Conservation (phyloP, 37 sponge, comb jelly and placozoan genomes). For the Mnemiopsis leidyi region DNA sequence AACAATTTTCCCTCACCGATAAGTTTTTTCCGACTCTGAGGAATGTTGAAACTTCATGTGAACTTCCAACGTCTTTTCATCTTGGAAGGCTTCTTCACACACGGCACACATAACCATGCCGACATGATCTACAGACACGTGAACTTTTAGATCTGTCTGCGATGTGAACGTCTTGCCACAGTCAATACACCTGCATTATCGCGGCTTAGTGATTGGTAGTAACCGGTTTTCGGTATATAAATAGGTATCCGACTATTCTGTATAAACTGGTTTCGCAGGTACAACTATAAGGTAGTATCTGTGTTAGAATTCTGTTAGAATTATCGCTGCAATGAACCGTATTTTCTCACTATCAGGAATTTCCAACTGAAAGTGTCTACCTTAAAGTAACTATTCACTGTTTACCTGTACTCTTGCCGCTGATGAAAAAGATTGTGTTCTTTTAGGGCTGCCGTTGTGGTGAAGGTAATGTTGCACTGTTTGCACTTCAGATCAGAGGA, state of each 20-base stretch:
- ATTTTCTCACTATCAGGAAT: no score
- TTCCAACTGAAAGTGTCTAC: no score
- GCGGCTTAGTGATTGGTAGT: no score
- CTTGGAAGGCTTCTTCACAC: conserved; percentile 13
- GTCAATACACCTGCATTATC: neutral
- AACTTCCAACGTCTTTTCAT: neutral
- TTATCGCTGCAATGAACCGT: no score
- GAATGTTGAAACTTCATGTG: neutral
- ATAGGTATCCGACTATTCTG: no score
- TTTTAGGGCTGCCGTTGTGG: neutral
- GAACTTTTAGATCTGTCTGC: neutral
- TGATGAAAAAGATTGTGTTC: neutral
- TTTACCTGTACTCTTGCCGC: neutral
- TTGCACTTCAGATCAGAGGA: neutral
- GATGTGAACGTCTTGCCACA: neutral
- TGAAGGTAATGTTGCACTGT: neutral
- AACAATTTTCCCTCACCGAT: no score
- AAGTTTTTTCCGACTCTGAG: neutral
- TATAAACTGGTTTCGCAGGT: no score
- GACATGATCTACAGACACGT: neutral
- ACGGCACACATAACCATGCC: neutral
- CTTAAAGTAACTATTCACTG: no score
- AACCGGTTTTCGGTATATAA: no score
- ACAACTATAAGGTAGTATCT: no score
- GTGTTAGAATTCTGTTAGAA: no score